Percentiles rank a stretch among this genome's conserved stretches.
These are phyloP conservation scores for Diplodus sargus DNA, from an alignment of 2,797 vertebrate genomes.

Conservation along the genomic window DNA sequence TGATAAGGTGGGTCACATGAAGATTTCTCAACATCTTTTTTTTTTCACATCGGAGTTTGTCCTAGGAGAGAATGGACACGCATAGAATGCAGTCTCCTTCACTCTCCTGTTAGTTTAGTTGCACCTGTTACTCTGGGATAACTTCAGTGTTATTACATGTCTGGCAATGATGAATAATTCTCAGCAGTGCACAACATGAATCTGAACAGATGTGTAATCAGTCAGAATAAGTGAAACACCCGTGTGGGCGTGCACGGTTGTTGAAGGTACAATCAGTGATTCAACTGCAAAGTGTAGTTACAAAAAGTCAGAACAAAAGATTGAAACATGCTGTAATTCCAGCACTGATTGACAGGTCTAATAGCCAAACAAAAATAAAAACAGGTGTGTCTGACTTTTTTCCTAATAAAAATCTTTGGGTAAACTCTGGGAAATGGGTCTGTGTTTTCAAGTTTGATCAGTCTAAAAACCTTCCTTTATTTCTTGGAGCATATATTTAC, in stretches of 20 bases:
- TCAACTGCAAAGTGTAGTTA: neutral
- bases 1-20: constrained; percentile 89
- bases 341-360: neutral
- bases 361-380: neutral
- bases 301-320: neutral
- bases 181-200: neutral
- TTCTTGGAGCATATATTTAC: neutral
- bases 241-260: neutral
- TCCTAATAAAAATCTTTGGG: neutral
- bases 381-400: neutral
- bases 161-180: neutral
- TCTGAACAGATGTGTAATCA: constrained; percentile 10
- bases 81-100: neutral
- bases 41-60: neutral
- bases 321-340: neutral
- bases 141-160: neutral
- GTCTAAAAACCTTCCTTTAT: neutral
- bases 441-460: neutral
- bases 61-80: neutral
- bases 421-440: neutral
- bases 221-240: constrained; percentile 10
- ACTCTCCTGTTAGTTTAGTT: neutral
- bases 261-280: neutral
- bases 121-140: neutral
- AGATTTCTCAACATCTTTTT: too few relatives aligned